Base-by-base conservation (phyloP, 2,888 invertebrate species). In the Leucoma salicis region DNA sequence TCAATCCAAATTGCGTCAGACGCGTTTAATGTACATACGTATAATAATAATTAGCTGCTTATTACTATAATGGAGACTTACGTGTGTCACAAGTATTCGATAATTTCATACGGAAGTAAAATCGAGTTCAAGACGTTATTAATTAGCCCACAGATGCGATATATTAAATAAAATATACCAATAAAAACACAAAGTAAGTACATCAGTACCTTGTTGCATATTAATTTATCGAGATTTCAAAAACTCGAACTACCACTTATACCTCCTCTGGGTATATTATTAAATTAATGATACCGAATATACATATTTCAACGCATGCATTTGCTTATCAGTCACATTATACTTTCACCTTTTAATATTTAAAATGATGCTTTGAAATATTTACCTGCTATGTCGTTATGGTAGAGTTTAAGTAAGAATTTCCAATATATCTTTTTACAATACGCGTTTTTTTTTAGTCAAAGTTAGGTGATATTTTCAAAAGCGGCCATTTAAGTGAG, bases 271-370 rank as follows among this genome's bases (percentile, higher is more conserved):
- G 33, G 35, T 49, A 49, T 57, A 57, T 56, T 57, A 48, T 57
- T 50, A 63, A 63, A 63, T 66, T 48, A 66, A 65, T 66, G 55
- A 65, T 61, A 57, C 69, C 52, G 49, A 63, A 59, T 57, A 60
- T 21, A 21, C 21, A 21, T 56, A 53, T 62, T 55, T 56, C 15
- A 31, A 18, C 63, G 57, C 49, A 72, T 67, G 66, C 61, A 69
- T 73, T 74, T 66, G 49, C 67, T 74, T 80, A 75, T 78, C 78
- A 66, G 41, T 46, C 63, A 64, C 63, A 63, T 67, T 63, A 66
- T 65, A 80, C 81, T 79, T 81, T 82, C 78, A 72, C 76, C 70
- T 49, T 59, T 64, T 52, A 57, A 66, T 63, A 67, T 70, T 63
- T 46, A 53, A 58, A 57, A 47, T 58, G 55, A 61, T 48, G 54